Evolutionary conservation across 92 coral and sea anemone genomes (phyloP).

Genomic region (Virgularia gustaviana): DNA sequence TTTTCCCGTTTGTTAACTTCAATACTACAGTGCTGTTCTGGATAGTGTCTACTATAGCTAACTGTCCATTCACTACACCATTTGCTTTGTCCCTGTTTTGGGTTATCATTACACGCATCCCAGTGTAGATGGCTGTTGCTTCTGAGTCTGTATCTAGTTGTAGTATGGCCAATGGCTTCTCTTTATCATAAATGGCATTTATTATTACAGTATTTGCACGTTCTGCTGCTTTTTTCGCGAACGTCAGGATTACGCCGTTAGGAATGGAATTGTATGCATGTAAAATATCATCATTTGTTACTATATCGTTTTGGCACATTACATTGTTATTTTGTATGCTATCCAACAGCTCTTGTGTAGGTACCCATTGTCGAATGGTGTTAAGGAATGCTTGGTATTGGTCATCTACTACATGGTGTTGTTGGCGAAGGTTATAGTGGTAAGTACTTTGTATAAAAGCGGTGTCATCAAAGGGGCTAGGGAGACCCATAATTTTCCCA

Average conservation of each 20-base stretch:
- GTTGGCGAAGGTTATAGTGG: background rate
- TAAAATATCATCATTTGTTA: background rate
- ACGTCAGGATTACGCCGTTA: background rate
- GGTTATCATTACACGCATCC: slow-evolving; percentile 8
- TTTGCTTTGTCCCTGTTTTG: slow-evolving; percentile 23
- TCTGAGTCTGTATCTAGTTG: background rate
- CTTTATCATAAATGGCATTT: background rate
- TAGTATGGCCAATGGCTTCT: background rate
- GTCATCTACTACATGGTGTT: background rate
- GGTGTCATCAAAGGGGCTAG: background rate
- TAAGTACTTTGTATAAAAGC: background rate
- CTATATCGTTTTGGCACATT: background rate
- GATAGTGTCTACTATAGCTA: background rate
- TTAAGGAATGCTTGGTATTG: background rate
- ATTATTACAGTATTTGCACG: slow-evolving; percentile 3
- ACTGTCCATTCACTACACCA: slow-evolving; percentile 28
- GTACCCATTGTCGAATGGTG: slow-evolving; percentile 4
- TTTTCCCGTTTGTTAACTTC: background rate
- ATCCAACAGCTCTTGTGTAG: slow-evolving; percentile 5
- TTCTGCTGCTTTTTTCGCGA: background rate
- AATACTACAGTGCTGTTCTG: slow-evolving; percentile 2
- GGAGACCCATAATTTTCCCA: background rate
- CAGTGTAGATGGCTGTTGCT: background rate
- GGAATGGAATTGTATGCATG: background rate
- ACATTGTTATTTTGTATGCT: slow-evolving; percentile 1